A percentile compares a stretch with the other conserved stretches of the same genome.
Evolutionary conservation across 1,140 invertebrate genomes (phyloP).

Genomic region (Macrotrachela quadricornifera): DNA sequence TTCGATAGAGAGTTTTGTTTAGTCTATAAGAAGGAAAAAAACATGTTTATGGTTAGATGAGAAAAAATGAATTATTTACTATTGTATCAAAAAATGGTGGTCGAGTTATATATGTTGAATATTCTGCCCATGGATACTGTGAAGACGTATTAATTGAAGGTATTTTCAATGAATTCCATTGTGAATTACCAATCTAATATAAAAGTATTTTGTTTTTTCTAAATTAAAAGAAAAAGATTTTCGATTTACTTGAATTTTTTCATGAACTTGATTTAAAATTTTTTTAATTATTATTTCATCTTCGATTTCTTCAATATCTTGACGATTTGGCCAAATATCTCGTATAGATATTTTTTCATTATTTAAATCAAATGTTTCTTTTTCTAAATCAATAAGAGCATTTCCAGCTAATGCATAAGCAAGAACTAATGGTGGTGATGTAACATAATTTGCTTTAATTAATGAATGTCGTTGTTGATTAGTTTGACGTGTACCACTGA

Average conservation of each 20-base stretch:
- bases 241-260: slow-evolving; percentile 31
- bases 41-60: neutral
- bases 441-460: slow-evolving; percentile 82
- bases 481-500: slow-evolving; percentile 90
- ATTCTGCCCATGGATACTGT: slow-evolving; percentile 71
- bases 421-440: slow-evolving; percentile 78
- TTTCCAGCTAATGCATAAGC: slow-evolving; percentile 85
- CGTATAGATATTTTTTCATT: slow-evolving; percentile 50
- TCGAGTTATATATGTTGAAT: slow-evolving; percentile 81
- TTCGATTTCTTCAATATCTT: slow-evolving; percentile 68
- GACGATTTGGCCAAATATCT: slow-evolving; percentile 83
- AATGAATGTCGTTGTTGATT: slow-evolving; percentile 88
- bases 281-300: slow-evolving; percentile 69
- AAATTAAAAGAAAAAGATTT: neutral
- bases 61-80: neutral
- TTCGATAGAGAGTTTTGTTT: neutral
- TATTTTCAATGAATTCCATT: slow-evolving; percentile 61
- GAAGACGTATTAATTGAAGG: slow-evolving; percentile 40
- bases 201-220: neutral
- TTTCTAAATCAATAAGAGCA: slow-evolving; percentile 81
- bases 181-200: slow-evolving; percentile 49
- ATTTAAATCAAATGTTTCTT: slow-evolving; percentile 53
- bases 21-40: neutral
- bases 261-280: slow-evolving; percentile 94
- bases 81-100: slow-evolving; percentile 81